Evolutionary conservation across 2,888 invertebrate genomes (phyloP).

Genomic region (Aelia acuminata): DNA sequence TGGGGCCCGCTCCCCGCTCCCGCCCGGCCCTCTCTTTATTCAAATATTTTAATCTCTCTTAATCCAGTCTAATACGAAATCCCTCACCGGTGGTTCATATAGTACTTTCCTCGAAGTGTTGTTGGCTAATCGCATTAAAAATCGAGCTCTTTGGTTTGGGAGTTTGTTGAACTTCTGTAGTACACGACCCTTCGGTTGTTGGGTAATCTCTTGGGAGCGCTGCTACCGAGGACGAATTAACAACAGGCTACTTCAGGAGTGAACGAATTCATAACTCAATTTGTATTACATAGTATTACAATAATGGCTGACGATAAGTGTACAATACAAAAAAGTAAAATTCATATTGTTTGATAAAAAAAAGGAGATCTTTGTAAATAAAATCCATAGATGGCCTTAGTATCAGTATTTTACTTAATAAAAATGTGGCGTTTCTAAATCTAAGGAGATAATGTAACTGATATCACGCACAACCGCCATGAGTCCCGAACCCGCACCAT

Average conservation of each 20-base stretch:
- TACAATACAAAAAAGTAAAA: no score
- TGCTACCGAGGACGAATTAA: background rate
- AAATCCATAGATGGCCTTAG: no score
- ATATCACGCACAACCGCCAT: no score
- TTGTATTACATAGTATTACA: no score
- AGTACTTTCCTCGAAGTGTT: background rate
- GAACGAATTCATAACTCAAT: no score
- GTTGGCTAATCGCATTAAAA: background rate
- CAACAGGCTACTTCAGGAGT: background rate
- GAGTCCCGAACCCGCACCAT: no score
- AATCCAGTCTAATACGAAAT: background rate
- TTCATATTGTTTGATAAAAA: no score
- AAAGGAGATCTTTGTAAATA: no score
- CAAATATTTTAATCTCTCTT: slow-evolving; percentile 45
- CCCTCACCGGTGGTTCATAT: background rate
- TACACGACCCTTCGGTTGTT: background rate
- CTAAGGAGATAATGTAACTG: no score
- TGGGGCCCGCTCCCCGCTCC: background rate
- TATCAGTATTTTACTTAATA: no score
- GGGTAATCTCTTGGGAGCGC: background rate
- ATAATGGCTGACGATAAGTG: no score
- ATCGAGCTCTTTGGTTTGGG: background rate
- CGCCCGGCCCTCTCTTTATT: slow-evolving; percentile 9
- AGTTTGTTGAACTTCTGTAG: background rate
- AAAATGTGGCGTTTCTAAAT: no score